Evolutionary conservation across 2,888 invertebrate genomes (phyloP).

Genomic region (Melinaea menophilus): DNA sequence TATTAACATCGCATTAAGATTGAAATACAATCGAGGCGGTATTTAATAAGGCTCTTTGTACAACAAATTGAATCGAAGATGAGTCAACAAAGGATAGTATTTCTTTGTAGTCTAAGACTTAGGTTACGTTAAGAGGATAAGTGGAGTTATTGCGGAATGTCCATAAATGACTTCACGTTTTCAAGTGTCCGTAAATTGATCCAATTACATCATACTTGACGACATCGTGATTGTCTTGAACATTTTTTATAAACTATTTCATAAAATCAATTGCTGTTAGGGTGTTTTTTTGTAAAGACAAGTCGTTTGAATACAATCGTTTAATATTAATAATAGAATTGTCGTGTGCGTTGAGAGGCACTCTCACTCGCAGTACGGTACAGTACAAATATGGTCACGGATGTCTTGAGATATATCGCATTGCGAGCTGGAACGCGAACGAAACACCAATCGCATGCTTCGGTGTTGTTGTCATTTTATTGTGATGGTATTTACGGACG

Average conservation of each 20-base stretch:
- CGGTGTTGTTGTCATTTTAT: slow-evolving; percentile 19
- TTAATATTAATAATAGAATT: slow-evolving; percentile 15
- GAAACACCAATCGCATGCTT: slow-evolving; percentile 15
- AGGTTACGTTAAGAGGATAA: slow-evolving; percentile 14
- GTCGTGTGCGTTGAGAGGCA: background rate
- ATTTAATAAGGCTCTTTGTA: slow-evolving; percentile 13
- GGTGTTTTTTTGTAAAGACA: background rate
- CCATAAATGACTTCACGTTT: background rate
- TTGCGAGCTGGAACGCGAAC: slow-evolving; percentile 12
- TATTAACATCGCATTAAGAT: background rate
- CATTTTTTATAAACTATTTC: too few relatives aligned
- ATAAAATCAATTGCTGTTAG: too few relatives aligned
- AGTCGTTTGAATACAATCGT: background rate
- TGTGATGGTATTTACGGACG: slow-evolving; percentile 17
- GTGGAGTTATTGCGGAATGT: slow-evolving; percentile 8
- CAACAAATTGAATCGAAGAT: slow-evolving; percentile 42
- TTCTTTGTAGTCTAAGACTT: slow-evolving; percentile 19
- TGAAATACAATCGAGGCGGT: background rate
- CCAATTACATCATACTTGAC: background rate
- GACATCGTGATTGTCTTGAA: too few relatives aligned
- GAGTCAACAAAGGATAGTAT: slow-evolving; percentile 36
- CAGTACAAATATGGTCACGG: slow-evolving; percentile 16
- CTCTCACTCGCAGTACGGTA: slow-evolving; percentile 12
- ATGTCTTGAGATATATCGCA: slow-evolving; percentile 16
- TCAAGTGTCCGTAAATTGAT: background rate